Percentiles rank a stretch among this genome's conserved stretches.
Conservation (phyloP, 2,888 invertebrate genomes). For the Drosophila anomelani region DNA sequence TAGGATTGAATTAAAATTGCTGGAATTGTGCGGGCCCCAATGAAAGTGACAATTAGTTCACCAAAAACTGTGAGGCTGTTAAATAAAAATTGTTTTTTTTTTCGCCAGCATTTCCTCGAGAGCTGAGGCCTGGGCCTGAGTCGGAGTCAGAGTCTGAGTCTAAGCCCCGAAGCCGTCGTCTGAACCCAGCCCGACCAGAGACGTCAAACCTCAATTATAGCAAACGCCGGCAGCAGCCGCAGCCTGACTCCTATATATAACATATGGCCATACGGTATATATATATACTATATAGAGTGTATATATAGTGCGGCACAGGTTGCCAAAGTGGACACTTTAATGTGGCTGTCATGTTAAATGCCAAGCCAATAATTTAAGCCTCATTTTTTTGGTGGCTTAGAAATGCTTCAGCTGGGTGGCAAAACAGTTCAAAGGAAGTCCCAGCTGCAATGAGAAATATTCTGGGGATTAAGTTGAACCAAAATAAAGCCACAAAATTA, state of each 20-base stretch:
- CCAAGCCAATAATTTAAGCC: slow-evolving; percentile 78
- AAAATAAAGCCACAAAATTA: background rate
- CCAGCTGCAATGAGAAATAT: slow-evolving; percentile 5
- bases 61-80: slow-evolving; percentile 21
- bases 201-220: slow-evolving; percentile 65
- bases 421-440: slow-evolving; percentile 40
- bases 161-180: slow-evolving; percentile 20
- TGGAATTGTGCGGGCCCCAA: slow-evolving; percentile 67
- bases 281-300: slow-evolving; percentile 32
- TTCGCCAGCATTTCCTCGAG: slow-evolving; percentile 68
- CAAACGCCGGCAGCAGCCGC: slow-evolving; percentile 62
- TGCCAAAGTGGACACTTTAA: slow-evolving; percentile 79
- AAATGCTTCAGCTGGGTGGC: slow-evolving; percentile 74
- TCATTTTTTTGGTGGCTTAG: slow-evolving; percentile 67
- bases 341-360: slow-evolving; percentile 80
- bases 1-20: slow-evolving; percentile 76
- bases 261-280: slow-evolving; percentile 21
- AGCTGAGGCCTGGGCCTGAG: slow-evolving; percentile 27
- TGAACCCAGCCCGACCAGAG: slow-evolving; percentile 30
- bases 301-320: slow-evolving; percentile 73
- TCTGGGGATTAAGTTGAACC: background rate
- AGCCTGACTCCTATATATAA: slow-evolving; percentile 36
- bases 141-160: slow-evolving; percentile 23
- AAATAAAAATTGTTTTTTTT: slow-evolving; percentile 29
- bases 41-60: slow-evolving; percentile 74